Evolutionary conservation across 2,797 vertebrate genomes (phyloP).

Genomic region (Falco biarmicus): DNA sequence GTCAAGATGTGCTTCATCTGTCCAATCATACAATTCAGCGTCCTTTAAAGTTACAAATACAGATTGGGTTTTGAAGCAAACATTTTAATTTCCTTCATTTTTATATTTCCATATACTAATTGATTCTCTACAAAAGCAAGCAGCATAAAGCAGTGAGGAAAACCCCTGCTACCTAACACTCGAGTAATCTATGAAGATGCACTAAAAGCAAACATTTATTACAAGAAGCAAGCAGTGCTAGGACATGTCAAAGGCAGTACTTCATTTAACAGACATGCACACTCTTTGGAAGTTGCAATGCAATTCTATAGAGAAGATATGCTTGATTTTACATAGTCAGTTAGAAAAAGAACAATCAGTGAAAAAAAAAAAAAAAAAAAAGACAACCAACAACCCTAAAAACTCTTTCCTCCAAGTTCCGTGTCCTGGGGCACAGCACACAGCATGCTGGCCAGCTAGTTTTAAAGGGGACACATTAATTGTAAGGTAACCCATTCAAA

Average conservation of each 20-base stretch:
- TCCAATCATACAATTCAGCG: slow-evolving; percentile 98
- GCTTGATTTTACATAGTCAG: background rate
- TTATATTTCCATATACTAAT: background rate
- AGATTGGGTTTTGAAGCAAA: slow-evolving; percentile 1
- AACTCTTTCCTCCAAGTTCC: background rate
- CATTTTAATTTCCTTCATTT: background rate
- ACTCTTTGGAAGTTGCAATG: background rate
- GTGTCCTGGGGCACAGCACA: background rate
- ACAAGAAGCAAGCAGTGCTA: background rate
- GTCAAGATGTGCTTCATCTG: slow-evolving; percentile 98
- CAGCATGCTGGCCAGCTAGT: background rate
- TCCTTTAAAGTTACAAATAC: slow-evolving; percentile 82
- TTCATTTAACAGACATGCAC: background rate
- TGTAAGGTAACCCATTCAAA: background rate
- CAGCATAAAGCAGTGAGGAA: background rate
- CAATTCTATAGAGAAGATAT: background rate
- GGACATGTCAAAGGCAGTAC: background rate
- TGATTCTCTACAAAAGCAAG: background rate
- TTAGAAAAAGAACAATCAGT: background rate
- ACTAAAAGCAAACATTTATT: background rate
- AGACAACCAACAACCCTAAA: background rate
- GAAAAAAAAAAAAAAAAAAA: background rate
- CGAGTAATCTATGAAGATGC: background rate
- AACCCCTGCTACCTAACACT: background rate
- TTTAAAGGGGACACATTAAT: background rate